These are phyloP conservation scores for Pygoscelis adeliae DNA, from an alignment of 2,113 vertebrate genomes.

Conservation along the genomic window DNA sequence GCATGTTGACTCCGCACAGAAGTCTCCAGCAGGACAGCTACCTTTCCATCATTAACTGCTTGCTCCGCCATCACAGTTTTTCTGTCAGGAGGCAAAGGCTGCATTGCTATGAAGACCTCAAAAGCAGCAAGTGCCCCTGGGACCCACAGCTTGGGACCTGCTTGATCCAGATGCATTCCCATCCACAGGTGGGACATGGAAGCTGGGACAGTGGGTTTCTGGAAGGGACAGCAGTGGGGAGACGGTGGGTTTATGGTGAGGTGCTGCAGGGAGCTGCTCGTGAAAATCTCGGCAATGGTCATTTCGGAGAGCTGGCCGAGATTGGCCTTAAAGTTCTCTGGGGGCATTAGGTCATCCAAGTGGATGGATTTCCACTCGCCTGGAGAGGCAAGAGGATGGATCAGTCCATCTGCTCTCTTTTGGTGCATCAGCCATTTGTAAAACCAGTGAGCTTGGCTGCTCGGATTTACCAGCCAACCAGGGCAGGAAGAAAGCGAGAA, in stretches of 20 bases:
- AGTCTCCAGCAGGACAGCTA: background rate
- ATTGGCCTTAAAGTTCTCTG: background rate
- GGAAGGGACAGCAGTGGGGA: background rate
- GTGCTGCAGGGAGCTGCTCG: background rate
- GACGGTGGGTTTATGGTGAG: background rate
- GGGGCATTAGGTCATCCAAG: constrained; percentile 37
- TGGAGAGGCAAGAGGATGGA: background rate
- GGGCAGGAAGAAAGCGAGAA: background rate
- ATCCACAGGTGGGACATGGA: no score
- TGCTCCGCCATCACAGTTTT: background rate
- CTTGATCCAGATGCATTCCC: background rate
- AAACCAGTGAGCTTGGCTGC: background rate
- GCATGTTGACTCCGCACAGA: accelerated
- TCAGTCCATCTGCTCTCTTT: no score
- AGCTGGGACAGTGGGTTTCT: background rate
- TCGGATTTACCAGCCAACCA: background rate
- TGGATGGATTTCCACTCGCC: constrained; percentile 35
- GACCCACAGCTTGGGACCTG: background rate
- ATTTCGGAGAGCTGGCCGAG: background rate
- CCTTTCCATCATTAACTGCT: background rate
- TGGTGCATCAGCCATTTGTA: no score
- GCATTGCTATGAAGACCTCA: background rate
- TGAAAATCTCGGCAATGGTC: constrained; percentile 12
- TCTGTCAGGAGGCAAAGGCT: background rate
- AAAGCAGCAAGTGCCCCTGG: background rate